Evolutionary conservation across 2,888 invertebrate species (phyloP).

Genomic region (Hydraecia micacea): DNA sequence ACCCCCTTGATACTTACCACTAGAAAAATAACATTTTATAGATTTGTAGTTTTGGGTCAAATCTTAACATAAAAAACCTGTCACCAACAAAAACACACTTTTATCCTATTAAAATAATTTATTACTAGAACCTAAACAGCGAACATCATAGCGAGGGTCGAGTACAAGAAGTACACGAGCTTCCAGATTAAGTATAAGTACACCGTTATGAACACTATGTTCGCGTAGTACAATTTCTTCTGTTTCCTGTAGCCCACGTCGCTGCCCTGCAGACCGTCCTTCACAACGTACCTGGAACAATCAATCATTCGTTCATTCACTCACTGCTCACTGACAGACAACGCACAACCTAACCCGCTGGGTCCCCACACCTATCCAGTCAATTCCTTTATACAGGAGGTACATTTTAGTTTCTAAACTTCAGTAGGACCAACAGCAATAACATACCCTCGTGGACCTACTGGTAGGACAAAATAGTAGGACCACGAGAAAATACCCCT

Average conservation of each 20-base stretch:
- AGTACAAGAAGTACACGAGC: slow-evolving; percentile 13
- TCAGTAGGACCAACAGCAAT: too few relatives aligned
- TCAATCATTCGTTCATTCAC: neutral
- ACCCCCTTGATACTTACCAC: too few relatives aligned
- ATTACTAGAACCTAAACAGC: slow-evolving; percentile 14
- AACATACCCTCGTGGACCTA: too few relatives aligned
- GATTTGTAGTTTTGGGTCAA: neutral
- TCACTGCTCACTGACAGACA: too few relatives aligned
- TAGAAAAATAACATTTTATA: too few relatives aligned
- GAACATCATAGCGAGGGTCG: neutral
- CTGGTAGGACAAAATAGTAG: too few relatives aligned
- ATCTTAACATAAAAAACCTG: neutral
- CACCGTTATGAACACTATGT: slow-evolving; percentile 18
- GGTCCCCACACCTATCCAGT: too few relatives aligned
- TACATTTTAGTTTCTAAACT: too few relatives aligned
- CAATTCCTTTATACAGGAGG: too few relatives aligned
- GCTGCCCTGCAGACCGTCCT: slow-evolving; percentile 36
- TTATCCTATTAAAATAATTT: neutral
- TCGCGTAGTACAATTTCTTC: slow-evolving; percentile 22
- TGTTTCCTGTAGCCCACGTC: slow-evolving; percentile 4
- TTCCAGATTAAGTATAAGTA: slow-evolving; percentile 38
- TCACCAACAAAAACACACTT: neutral
- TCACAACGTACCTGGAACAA: slow-evolving; percentile 19
- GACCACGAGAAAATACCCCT: too few relatives aligned
- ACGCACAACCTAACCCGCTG: too few relatives aligned